A percentile compares a stretch with the other conserved stretches of the same genome.
These are phyloP conservation scores for Polietes domitor DNA, from an alignment of 2,888 invertebrate species.

Conservation along the genomic window DNA sequence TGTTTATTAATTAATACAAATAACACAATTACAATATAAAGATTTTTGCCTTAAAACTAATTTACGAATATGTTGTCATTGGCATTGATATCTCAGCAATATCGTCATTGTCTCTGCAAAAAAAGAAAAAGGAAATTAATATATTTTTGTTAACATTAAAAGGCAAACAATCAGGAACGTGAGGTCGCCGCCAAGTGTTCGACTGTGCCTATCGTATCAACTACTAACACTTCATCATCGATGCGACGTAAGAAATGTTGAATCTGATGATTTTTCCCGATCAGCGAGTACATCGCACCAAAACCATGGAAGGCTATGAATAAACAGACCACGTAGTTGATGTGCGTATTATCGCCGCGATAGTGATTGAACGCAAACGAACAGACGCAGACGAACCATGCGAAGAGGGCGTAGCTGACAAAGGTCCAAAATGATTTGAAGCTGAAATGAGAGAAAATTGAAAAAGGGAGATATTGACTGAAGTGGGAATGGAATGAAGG, in stretches of 20 bases:
- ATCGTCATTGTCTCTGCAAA: slow-evolving; percentile 67
- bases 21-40: slow-evolving; percentile 1
- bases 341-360: slow-evolving; percentile 72
- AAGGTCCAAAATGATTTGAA: slow-evolving; percentile 76
- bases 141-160: neutral
- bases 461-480: no score
- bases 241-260: slow-evolving; percentile 75
- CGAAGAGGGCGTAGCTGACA: slow-evolving; percentile 72
- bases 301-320: slow-evolving; percentile 75
- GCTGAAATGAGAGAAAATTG: slow-evolving; percentile 54
- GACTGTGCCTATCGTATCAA: neutral
- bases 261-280: slow-evolving; percentile 75
- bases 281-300: slow-evolving; percentile 73
- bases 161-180: neutral
- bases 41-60: neutral
- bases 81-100: slow-evolving; percentile 74
- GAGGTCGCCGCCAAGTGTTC: neutral
- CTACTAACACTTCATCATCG: slow-evolving; percentile 73
- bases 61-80: slow-evolving; percentile 67
- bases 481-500: no score
- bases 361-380: slow-evolving; percentile 75
- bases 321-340: slow-evolving; percentile 76
- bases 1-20: neutral
- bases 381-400: slow-evolving; percentile 72
- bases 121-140: slow-evolving; percentile 26